phyloP scores from a whole-genome alignment of 2,888 invertebrate species.

The Brenthis ino region DNA sequence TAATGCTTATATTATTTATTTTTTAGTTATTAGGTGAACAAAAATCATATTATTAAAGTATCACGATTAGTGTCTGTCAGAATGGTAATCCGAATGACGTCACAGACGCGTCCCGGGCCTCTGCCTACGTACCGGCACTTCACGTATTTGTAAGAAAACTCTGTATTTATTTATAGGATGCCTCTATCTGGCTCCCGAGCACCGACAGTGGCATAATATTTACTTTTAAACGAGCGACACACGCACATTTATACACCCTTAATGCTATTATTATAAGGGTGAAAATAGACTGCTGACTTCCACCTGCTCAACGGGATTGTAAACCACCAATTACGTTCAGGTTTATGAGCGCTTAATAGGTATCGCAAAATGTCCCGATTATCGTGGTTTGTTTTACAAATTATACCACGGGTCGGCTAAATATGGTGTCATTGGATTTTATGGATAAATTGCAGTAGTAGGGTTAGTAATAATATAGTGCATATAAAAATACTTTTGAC shows the following conservation, averaged over 20 bases:
- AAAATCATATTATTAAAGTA: not conserved
- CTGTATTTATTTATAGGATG: constrained; percentile 46
- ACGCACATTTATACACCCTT: constrained; percentile 20
- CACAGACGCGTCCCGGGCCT: constrained; percentile 40
- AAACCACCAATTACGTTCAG: constrained; percentile 30
- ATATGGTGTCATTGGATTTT: constrained; percentile 12
- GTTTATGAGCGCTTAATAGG: constrained; percentile 43
- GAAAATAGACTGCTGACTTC: constrained; percentile 15
- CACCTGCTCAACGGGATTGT: constrained; percentile 22
- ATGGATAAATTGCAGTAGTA: not conserved
- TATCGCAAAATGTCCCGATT: constrained; percentile 23
- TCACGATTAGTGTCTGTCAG: not conserved
- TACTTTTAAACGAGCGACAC: constrained; percentile 31
- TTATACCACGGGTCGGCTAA: constrained; percentile 18
- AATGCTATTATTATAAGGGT: constrained; percentile 7
- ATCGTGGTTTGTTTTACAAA: constrained; percentile 37
- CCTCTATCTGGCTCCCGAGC: constrained; percentile 38
- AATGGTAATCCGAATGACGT: constrained; percentile 31
- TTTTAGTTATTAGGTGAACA: too few relatives aligned
- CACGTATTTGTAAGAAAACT: constrained; percentile 44
- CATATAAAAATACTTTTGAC: too few relatives aligned
- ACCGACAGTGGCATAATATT: constrained; percentile 37
- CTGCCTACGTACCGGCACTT: constrained; percentile 42
- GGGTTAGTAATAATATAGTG: not conserved
- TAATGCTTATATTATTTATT: too few relatives aligned